Evolutionary conservation across 2,888 invertebrate species (phyloP), one percentile per base, ranked within the genome.

Genomic region (Diogma glabrata): DNA sequence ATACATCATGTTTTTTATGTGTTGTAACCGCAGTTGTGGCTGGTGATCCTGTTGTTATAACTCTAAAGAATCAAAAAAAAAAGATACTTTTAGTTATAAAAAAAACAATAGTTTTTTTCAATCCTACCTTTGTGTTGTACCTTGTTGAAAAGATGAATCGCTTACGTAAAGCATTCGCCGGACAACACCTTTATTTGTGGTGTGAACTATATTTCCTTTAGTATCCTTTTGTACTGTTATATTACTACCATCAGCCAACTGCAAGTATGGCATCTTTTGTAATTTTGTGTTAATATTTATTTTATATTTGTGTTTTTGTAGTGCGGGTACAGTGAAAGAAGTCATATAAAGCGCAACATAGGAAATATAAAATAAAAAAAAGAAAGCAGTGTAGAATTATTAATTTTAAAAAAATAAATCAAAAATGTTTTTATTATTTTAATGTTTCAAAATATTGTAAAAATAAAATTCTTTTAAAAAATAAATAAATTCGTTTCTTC

Each of bases 111-210:
- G 10, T 20, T 40, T 33, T 47, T 26, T 20, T 20, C 51, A 51
- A 26, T 19, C 54, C 52, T 63, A 70, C 69, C 70, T 66, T 63
- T 66, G 70, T 53, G 65, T 54, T 49, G 56, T 60, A 55, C 67
- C 66, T 54, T 64, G 59, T 56, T 66, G 58, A 58, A 69, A 67
- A 58, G 69, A 68, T 48, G 69, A 64, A 57, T 70, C 71, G 59
- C 70, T 70, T 47, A 70, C 69, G 28, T 70, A 68, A 59, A 67
- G 66, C 71, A 70, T 70, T 51, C 71, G 65, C 50, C 71, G 65
- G 49, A 70, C 67, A 50, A 70, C 66, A 59, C 68, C 67, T 50
- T 63, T 64, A 55, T 70, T 69, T 56, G 68, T 67, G 53, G 65
- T 60, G 43, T 56, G 56, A 47, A 64, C 60, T 51, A 70, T 61